Evolutionary conservation across 2,797 vertebrate species (phyloP), one percentile per base, ranked within the genome.

Genomic region (Poecilia velifera): DNA sequence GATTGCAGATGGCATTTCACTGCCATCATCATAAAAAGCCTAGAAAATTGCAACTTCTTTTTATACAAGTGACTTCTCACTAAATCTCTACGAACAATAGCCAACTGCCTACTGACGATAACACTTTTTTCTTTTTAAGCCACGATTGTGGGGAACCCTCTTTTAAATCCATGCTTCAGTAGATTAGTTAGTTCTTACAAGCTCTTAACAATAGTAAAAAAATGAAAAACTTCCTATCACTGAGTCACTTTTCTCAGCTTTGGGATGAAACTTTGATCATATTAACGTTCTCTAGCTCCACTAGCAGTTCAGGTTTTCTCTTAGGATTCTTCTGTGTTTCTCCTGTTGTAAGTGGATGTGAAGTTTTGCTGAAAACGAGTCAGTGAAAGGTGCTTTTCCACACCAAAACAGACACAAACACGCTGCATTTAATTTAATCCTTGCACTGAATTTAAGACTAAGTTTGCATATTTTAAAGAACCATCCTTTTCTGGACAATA

Each of bases 381-480:
- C 31, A 22, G 36, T 51, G 4, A 25, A 66, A 46, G 78, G 31
- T 41, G 75, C 14, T 74, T 16, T 49, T 6, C 16, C 51, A 25
- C 51, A 25, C 22, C 22, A 25, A 53, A 53, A 49, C 47, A 66
- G 7, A 46, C 7, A 6, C 6, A n/a, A 9, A 43, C 8, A 47
- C 0, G 13, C 22, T 68, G 73, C 49, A 76, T 25, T 53, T 53
- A 76, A 85, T 28, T 22, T 55, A 22, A 22, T 72, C 39, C 10
- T n/a, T 9, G 39, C 41, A 78, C 5, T 57, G 51, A 16, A 81
- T 49, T 45, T 51, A 20, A 57, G 64, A 14, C 25, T 43, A 80
- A 43, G 39, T 59, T 53, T 47, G 41, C 31, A 13, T 70, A 72
- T 78, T 83, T 84, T 6, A 36, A 59, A 71, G 6, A 47, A 47